Base-by-base conservation (phyloP, 2,797 vertebrate species). In the Remorina albescens region DNA sequence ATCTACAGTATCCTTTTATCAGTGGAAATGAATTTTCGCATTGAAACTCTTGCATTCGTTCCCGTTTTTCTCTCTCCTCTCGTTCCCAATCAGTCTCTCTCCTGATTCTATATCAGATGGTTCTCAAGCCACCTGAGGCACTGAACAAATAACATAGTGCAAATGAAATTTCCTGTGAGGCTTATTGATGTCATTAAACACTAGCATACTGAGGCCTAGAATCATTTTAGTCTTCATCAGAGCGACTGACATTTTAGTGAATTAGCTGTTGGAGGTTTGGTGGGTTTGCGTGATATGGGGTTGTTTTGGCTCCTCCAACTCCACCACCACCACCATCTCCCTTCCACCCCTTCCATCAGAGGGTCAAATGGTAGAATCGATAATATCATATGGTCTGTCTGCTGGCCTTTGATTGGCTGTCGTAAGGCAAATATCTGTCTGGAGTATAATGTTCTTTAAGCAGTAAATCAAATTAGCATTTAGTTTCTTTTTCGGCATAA, bases 171-270 rank as follows among this genome's bases (percentile, higher is more conserved):
- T 95, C 90, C 93, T 94, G 81, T 89, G 88, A 93, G 90, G 91
- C 94, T 92, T 95, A 94, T 93, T 95, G 95, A 94, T 96, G 92
- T 95, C 94, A 96, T 96, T 96, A 95, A 94, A 95, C 92, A 93
- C 89, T 84, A 92, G 90, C 94, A 93, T 93, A 94, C 93, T 91
- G 87, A 93, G 89, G 91, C 93, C 90, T 89, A 65, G 81, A 93
- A 95, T 94, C 93, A 94, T 95, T 95, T 94, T 92, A 94, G 91
- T 94, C 93, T 94, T 95, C 94, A 91, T 96, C 92, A 94, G 86
- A 89, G 75, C 65, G 87, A 84, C 88, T 95, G 94, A 95, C 95
- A 95, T 95, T 92, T 96, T 94, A 93, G 91, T 94, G 90, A 93
- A 95, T 96, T 95, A 95, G 93, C 93, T 93, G 78, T 69, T 85